A percentile compares a stretch with the other conserved stretches of the same genome.
Conservation (phyloP, 2,113 vertebrate species). For the Clupea harengus region DNA sequence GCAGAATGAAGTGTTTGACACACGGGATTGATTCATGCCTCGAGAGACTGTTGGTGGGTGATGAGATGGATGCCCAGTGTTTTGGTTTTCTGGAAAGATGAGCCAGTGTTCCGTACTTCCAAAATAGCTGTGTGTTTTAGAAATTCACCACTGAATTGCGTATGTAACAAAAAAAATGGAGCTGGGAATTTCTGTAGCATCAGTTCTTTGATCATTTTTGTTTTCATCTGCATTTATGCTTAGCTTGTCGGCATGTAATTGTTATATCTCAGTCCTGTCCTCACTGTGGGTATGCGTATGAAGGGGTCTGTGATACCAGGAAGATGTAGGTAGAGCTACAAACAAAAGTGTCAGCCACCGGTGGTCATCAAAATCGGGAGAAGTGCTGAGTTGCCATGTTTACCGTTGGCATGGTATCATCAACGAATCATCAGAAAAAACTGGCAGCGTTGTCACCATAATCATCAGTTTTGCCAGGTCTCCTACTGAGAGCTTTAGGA, state of each 20-base stretch:
- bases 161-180: not conserved
- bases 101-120: not conserved
- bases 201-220: not conserved
- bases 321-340: not conserved
- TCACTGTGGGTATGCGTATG: not conserved
- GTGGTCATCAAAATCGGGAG: not conserved
- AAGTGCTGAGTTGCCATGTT: conserved; percentile 1
- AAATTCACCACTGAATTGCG: not conserved
- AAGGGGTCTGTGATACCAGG: not conserved
- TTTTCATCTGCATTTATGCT: not conserved
- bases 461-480: not conserved
- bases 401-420: not conserved
- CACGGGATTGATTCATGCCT: not conserved
- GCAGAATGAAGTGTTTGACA: not conserved
- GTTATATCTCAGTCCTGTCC: not conserved
- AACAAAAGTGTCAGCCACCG: not conserved
- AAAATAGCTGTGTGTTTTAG: not conserved
- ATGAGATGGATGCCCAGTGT: not conserved
- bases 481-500: not conserved
- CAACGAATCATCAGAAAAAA: conserved; percentile 8
- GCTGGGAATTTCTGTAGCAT: not conserved
- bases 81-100: not conserved
- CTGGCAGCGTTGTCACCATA: not conserved
- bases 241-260: not conserved
- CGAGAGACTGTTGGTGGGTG: not conserved